Conservation (phyloP, 2,113 vertebrate genomes). For the Thermophis baileyi region DNA sequence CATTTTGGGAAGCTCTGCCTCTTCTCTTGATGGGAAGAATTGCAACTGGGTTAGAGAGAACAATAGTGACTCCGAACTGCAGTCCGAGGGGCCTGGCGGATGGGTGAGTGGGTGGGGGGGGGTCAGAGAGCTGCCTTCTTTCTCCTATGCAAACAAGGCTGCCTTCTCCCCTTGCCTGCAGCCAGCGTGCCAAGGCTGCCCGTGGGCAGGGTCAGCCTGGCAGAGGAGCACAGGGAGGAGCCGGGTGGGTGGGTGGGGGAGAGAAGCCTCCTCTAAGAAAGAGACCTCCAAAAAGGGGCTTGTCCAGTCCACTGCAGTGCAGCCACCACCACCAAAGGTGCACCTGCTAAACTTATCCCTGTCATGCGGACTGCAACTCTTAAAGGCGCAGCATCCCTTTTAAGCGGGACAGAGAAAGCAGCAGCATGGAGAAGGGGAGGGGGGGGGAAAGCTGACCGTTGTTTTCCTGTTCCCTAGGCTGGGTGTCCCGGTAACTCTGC, state of each 20-base stretch:
- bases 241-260: too few relatives aligned
- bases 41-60: neutral
- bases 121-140: neutral
- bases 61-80: neutral
- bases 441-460: neutral
- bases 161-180: neutral
- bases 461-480: neutral
- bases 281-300: neutral
- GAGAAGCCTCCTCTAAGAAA: neutral
- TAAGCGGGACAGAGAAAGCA: neutral
- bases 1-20: neutral
- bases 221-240: neutral
- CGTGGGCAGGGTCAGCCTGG: neutral
- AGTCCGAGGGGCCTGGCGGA: neutral
- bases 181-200: neutral
- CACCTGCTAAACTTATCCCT: slow-evolving; percentile 6
- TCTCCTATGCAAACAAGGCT: neutral
- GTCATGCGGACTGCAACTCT: neutral
- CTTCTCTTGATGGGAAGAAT: neutral
- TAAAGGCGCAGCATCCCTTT: neutral
- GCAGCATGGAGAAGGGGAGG: accelerated
- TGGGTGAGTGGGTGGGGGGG: neutral
- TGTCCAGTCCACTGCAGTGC: slow-evolving; percentile 21
- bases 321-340: neutral
- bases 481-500: neutral